Base-by-base conservation (phyloP, 2,797 vertebrate species). In the Anableps anableps region DNA sequence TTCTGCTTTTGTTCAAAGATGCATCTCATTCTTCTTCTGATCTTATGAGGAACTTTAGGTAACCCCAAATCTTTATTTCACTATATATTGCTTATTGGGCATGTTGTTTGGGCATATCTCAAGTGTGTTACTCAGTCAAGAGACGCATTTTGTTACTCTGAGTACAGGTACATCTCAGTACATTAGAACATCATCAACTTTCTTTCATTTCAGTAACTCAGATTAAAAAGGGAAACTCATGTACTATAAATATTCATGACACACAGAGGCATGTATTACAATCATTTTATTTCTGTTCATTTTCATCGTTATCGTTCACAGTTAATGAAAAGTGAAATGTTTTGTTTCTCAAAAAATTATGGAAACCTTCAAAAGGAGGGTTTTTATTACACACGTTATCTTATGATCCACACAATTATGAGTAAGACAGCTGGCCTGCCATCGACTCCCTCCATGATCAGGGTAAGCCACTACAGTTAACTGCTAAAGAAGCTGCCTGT, bases 1-100 rank as follows among this genome's bases (percentile, higher is more conserved):
- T 80, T 83, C 64, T 83, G 89, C 86, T 88, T 89, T 83, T 85
- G 76, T 84, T 92, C 80, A 77, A 77, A 68, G 88, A 82, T 87
- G 91, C 88, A 86, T 91, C 79, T 81, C 91, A 82, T 81, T 74
- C 74, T 81, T 87, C 78, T 31, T 86, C 62, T 68, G 76, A 78
- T 80, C 55, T 78, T 31, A 2, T 83, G 50, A 77, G 73, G n/a
- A 66, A 48, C 84, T 82, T 90, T 82, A 91, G 89, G 89, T 89
- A 80, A 90, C 41, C 81, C 66, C 48, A 41, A 75, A 43, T 45
- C 2, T 34, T 62, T 29, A 11, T 29, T 38, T 48, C 17, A 58
- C 55, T 48, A 8, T 13, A 16, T 26, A 14, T 38, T 55, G 29
- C 21, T 3, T 3, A 26, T 72, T 53, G 8, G 17, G 38, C 16